Evolutionary conservation across 2,888 invertebrate species (phyloP), one percentile per base, ranked within the genome.

Genomic region (Andricus quercusramuli): DNA sequence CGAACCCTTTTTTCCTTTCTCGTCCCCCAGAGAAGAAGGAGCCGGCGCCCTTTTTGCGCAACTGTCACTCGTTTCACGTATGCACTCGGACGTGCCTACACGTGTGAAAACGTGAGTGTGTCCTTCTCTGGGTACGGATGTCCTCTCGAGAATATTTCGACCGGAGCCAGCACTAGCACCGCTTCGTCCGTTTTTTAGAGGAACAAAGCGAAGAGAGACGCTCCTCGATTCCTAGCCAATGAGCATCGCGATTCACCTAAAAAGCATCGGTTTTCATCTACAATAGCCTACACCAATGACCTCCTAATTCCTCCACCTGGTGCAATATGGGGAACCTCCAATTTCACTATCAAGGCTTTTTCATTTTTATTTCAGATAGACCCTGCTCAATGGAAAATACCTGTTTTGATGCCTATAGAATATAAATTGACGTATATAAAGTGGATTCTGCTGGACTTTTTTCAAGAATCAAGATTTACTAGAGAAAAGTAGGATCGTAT

Each of bases 1-100:
- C 90, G 86, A 91, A 92, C 92, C 92, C 92, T 90, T 92, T 92
- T 89, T 91, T 87, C 87, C 87, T 82, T 85, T 85, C 82, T 85
- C 86, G 80, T 83, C 86, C 87, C 85, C 84, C 77, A 41, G 70
- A 67, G 32, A 62, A 74, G 77, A 78, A 66, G 76, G 81, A 83
- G 82, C 78, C n/a, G 80, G 85, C 83, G 83, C 86, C 83, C 87
- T 87, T 88, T 90, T 89, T 86, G 89, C 90, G 89, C 90, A 91
- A 90, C 90, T 90, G 90, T 90, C 90, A 88, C 86, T 84, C 82
- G 70, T 78, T 56, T 68, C 56, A 65, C 65, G 65, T n/a, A n/a
- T 56, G 62, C n/a, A 47, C 67, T 67, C 76, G 81, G 56, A 78
- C 81, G 65, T 70, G 80, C 76, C 77, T 76, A 78, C 70, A 85